Conservation (phyloP, 2,797 vertebrate species). For the Rachycentron canadum region DNA sequence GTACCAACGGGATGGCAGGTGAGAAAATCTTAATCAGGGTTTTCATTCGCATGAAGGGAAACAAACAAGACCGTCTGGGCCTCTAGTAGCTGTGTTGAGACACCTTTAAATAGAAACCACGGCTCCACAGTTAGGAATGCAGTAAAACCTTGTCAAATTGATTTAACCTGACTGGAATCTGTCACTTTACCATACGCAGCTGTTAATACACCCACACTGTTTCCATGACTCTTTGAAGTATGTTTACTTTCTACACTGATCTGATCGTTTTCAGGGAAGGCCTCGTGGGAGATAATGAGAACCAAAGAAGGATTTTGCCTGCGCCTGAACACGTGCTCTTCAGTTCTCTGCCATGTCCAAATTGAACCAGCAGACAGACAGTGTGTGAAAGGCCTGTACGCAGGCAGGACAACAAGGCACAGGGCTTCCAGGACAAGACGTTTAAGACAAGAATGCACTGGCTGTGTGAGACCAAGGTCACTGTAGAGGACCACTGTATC, state of each 20-base stretch:
- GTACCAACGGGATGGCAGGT: neutral
- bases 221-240: constrained; percentile 66
- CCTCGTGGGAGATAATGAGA: constrained; percentile 40
- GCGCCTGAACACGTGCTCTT: neutral
- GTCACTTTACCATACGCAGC: constrained; percentile 59
- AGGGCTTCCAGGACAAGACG: constrained; percentile 2
- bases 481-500: constrained; percentile 3
- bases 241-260: constrained; percentile 55
- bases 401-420: neutral
- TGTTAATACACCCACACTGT: constrained; percentile 58
- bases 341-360: neutral
- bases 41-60: neutral
- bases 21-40: neutral
- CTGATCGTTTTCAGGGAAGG: constrained; percentile 47
- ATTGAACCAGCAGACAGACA: neutral
- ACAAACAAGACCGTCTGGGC: neutral
- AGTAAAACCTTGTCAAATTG: constrained; percentile 66
- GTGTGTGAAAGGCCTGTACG: neutral
- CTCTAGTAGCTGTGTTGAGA: constrained; percentile 9
- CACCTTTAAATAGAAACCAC: constrained; percentile 49
- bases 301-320: constrained; percentile 23
- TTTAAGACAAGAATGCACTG: constrained; percentile 12
- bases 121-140: constrained; percentile 58
- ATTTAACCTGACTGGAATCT: constrained; percentile 71
- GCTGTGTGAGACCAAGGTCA: constrained; percentile 48